These are phyloP conservation scores for Patiria pectinifera DNA, from an alignment of 53 echinoderm and acorn worm genomes.

Conservation along the genomic window DNA sequence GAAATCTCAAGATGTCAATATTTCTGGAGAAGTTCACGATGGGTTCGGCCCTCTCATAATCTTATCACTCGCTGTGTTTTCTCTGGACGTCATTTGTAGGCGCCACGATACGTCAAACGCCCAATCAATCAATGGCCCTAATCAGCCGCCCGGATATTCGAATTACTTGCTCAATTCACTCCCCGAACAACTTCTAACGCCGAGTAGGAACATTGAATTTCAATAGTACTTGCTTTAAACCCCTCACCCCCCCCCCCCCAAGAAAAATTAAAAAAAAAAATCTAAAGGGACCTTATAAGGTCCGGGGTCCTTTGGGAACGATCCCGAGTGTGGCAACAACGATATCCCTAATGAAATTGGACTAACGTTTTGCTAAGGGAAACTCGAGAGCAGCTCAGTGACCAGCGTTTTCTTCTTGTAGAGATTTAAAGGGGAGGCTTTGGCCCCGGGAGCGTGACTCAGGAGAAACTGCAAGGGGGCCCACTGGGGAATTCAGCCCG, in stretches of 20 bases:
- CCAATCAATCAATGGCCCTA: slow-evolving; percentile 24
- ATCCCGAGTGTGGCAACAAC: not conserved
- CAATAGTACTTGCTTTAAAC: not conserved
- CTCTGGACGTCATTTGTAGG: not conserved
- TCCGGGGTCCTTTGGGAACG: not conserved
- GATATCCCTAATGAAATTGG: not conserved
- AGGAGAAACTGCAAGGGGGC: not conserved
- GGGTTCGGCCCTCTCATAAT: not conserved
- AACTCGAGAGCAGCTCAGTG: not conserved
- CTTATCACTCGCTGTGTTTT: not conserved
- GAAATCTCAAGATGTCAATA: not conserved
- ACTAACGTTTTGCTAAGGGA: slow-evolving; percentile 20
- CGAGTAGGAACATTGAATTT: not conserved
- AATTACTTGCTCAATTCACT: not conserved
- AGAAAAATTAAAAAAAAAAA: not conserved
- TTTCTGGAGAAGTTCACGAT: not conserved
- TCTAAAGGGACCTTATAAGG: not conserved
- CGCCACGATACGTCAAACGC: not conserved
- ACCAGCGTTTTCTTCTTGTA: not conserved
- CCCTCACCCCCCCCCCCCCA: not conserved
- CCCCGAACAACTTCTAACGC: slow-evolving; percentile 6
- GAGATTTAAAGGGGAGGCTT: not conserved
- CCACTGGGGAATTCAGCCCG: not conserved
- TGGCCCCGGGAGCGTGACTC: slow-evolving; percentile 14
- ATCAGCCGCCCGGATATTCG: slow-evolving; percentile 41